A percentile compares a stretch with the other conserved stretches of the same genome.
Conservation (phyloP, 2,113 vertebrate genomes). For the Bostrychus sinensis region DNA sequence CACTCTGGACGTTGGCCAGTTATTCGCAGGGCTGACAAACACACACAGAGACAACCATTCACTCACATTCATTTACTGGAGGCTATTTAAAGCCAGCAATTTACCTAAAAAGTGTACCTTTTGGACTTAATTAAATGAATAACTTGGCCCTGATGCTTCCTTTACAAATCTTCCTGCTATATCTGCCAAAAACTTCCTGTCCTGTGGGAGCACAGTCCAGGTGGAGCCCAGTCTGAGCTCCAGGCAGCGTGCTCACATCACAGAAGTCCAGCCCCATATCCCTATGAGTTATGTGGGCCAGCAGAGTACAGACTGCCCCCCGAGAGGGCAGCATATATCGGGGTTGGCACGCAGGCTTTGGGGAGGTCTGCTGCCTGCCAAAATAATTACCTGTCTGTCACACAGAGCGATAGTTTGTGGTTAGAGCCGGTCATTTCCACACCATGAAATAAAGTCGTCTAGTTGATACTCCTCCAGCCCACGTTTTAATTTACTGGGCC, state of each 20-base stretch:
- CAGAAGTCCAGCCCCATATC: constrained; percentile 63
- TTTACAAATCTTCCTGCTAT: too few species aligned
- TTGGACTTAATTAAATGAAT: too few species aligned
- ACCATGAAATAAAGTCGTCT: constrained; percentile 66
- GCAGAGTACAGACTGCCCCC: constrained; percentile 55
- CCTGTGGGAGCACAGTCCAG: constrained; percentile 27
- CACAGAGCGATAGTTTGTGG: constrained; percentile 50
- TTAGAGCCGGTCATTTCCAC: constrained; percentile 52
- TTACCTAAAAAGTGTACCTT: too few species aligned
- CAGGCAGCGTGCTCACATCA: constrained; percentile 39
- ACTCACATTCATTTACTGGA: too few species aligned
- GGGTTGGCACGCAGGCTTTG: constrained; percentile 40
- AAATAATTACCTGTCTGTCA: constrained; percentile 80
- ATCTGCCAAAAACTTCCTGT: constrained; percentile 33
- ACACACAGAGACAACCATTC: too few species aligned
- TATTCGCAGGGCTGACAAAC: too few species aligned
- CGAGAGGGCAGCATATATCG: constrained; percentile 42
- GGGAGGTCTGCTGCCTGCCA: constrained; percentile 45
- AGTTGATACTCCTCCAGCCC: constrained; percentile 47
- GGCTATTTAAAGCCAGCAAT: too few species aligned
- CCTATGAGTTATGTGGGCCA: constrained; percentile 64
- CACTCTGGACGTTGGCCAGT: too few species aligned
- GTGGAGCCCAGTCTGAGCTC: constrained; percentile 34
- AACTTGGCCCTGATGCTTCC: constrained; percentile 10
- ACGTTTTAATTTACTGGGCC: constrained; percentile 51